A percentile compares a stretch with the other conserved stretches of the same genome.
Evolutionary conservation across 2,888 invertebrate species (phyloP).

Genomic region (Xestobium rufovillosum): DNA sequence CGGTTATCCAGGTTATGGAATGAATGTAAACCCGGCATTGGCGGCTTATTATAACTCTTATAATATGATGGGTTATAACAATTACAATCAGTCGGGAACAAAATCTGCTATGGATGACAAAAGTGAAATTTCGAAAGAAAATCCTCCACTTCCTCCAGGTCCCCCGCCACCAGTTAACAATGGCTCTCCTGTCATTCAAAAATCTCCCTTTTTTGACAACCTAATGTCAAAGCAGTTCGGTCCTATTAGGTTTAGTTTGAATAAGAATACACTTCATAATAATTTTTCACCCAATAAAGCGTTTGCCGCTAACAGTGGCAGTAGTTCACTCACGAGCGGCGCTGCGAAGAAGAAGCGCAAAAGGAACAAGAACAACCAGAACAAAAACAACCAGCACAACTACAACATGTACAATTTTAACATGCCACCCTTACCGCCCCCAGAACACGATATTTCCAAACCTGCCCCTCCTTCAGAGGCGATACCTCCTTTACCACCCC

Average conservation of each 20-base stretch:
- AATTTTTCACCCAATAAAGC: conserved; percentile 22
- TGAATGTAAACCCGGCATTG: no score
- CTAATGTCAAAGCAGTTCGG: conserved; percentile 42
- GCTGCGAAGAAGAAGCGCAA: conserved; percentile 70
- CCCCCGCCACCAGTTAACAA: conserved; percentile 45
- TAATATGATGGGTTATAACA: conserved; percentile 14
- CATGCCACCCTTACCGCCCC: conserved; percentile 47
- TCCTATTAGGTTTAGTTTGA: conserved; percentile 50
- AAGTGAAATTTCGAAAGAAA: conserved; percentile 18
- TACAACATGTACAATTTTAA: conserved; percentile 33
- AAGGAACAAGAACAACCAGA: conserved; percentile 55
- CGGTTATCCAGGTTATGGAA: conserved; percentile 21
- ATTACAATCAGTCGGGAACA: conserved; percentile 15
- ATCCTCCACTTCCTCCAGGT: conserved; percentile 52
- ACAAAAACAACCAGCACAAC: conserved; percentile 38
- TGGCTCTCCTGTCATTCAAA: conserved; percentile 22
- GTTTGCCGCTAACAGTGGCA: conserved; percentile 37
- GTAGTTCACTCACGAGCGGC: conserved; percentile 44
- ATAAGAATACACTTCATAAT: conserved; percentile 37
- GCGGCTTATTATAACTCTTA: conserved; percentile 10
- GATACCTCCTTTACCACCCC: conserved; percentile 50
- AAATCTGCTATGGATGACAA: conserved; percentile 15
- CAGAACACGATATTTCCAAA: conserved; percentile 42
- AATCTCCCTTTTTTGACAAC: conserved; percentile 37
- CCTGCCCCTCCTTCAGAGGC: conserved; percentile 49